Evolutionary conservation across 2,113 vertebrate genomes (phyloP).

Genomic region (Dryoscopus gambensis): DNA sequence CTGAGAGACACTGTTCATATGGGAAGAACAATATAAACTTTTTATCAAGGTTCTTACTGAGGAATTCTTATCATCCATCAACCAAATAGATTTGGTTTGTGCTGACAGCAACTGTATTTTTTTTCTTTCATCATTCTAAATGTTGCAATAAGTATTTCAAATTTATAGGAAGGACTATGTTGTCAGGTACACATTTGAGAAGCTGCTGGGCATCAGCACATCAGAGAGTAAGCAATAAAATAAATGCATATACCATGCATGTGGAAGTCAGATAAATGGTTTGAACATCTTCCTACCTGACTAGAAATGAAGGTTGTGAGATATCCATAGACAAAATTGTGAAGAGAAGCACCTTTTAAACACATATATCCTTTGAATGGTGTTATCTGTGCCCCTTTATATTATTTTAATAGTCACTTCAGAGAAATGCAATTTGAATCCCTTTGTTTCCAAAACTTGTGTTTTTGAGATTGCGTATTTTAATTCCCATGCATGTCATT

Average conservation of each 20-base stretch:
- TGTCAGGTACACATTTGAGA: background rate
- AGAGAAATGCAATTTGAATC: background rate
- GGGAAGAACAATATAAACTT: background rate
- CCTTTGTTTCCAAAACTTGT: background rate
- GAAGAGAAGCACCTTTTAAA: background rate
- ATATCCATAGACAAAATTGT: background rate
- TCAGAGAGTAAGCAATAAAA: background rate
- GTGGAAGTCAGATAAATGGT: background rate
- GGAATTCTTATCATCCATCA: background rate
- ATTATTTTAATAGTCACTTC: background rate
- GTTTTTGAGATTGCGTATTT: background rate
- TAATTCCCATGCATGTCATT: background rate
- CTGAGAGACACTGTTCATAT: background rate
- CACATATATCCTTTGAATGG: background rate
- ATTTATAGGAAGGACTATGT: background rate
- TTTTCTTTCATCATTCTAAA: background rate
- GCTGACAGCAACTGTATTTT: background rate
- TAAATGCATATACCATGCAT: accelerated
- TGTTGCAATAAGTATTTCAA: background rate
- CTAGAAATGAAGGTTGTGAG: background rate
- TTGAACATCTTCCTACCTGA: background rate
- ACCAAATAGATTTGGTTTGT: background rate
- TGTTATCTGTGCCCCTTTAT: background rate
- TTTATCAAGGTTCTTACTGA: background rate
- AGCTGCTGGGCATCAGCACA: background rate